phyloP scores from a whole-genome alignment of 2,888 invertebrate genomes.

The Dynastes tityus region DNA sequence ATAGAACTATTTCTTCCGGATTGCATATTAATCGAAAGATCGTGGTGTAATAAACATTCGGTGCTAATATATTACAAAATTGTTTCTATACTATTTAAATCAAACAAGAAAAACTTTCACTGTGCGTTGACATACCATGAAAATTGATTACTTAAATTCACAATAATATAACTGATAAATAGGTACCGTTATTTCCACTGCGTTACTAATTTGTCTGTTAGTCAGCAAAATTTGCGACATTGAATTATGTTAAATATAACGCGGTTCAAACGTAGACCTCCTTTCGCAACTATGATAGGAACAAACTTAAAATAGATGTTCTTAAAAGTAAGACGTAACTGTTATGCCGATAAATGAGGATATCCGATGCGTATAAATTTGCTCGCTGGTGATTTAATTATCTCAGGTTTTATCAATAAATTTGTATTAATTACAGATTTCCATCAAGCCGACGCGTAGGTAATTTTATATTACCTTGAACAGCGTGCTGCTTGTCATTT shows the following conservation, averaged over 20 bases:
- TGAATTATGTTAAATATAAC: constrained; percentile 12
- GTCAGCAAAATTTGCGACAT: constrained; percentile 27
- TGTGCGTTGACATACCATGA: not conserved
- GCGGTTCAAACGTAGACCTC: not conserved
- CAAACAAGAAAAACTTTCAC: not conserved
- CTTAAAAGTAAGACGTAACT: constrained; percentile 49
- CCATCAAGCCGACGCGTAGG: constrained; percentile 52
- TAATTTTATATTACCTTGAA: constrained; percentile 54
- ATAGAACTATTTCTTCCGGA: not conserved
- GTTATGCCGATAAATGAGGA: constrained; percentile 53
- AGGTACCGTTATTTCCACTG: constrained; percentile 11
- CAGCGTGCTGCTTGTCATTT: constrained; percentile 41
- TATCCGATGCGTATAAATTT: constrained; percentile 58
- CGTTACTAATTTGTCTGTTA: constrained; percentile 19
- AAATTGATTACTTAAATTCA: constrained; percentile 9
- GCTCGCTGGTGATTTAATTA: constrained; percentile 55
- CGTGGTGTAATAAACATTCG: no score
- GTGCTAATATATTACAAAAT: not conserved
- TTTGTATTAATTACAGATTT: constrained; percentile 56
- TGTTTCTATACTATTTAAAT: not conserved
- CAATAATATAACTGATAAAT: constrained; percentile 3
- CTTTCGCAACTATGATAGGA: not conserved
- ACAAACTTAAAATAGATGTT: not conserved
- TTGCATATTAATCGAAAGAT: no score
- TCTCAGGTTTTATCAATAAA: constrained; percentile 55